Conservation (phyloP, 2,113 vertebrate genomes). For the Cyprinodon tularosa region DNA sequence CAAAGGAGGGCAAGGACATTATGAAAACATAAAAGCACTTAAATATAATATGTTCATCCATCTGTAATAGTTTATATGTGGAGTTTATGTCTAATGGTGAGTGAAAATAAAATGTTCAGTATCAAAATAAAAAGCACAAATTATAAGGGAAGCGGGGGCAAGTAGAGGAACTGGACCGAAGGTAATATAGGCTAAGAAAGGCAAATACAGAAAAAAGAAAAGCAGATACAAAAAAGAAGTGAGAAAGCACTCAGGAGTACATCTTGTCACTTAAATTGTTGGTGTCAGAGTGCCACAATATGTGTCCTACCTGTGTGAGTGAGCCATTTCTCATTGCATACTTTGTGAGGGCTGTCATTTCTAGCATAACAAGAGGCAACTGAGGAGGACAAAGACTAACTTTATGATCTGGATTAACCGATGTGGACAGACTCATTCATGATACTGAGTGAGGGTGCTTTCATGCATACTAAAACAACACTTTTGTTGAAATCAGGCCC, state of each 20-base stretch:
- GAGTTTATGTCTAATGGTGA: slow-evolving; percentile 62
- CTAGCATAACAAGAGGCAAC: slow-evolving; percentile 42
- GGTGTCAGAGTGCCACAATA: slow-evolving; percentile 43
- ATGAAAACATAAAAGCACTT: slow-evolving; percentile 54
- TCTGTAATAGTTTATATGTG: slow-evolving; percentile 22
- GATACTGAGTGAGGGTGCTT: slow-evolving; percentile 28
- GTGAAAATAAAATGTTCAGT: slow-evolving; percentile 57
- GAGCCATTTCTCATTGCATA: slow-evolving; percentile 55
- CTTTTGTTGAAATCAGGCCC: slow-evolving; percentile 30
- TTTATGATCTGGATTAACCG: slow-evolving; percentile 7
- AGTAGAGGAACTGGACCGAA: slow-evolving; percentile 44
- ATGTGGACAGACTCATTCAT: slow-evolving; percentile 11
- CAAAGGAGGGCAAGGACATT: slow-evolving; percentile 55
- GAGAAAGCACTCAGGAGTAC: slow-evolving; percentile 60
- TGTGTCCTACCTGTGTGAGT: slow-evolving; percentile 32
- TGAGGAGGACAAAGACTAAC: slow-evolving; percentile 23
- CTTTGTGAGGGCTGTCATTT: slow-evolving; percentile 53
- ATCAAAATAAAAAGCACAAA: slow-evolving; percentile 48
- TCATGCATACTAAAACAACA: slow-evolving; percentile 11
- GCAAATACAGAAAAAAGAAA: slow-evolving; percentile 30
- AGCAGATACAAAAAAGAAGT: slow-evolving; percentile 56
- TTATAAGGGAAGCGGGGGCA: slow-evolving; percentile 58
- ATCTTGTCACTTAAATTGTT: slow-evolving; percentile 61
- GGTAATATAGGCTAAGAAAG: slow-evolving; percentile 52
- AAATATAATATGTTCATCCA: slow-evolving; percentile 37